These are phyloP conservation scores for Limnephilus marmoratus DNA, from an alignment of 2,888 invertebrate genomes.

Conservation along the genomic window DNA sequence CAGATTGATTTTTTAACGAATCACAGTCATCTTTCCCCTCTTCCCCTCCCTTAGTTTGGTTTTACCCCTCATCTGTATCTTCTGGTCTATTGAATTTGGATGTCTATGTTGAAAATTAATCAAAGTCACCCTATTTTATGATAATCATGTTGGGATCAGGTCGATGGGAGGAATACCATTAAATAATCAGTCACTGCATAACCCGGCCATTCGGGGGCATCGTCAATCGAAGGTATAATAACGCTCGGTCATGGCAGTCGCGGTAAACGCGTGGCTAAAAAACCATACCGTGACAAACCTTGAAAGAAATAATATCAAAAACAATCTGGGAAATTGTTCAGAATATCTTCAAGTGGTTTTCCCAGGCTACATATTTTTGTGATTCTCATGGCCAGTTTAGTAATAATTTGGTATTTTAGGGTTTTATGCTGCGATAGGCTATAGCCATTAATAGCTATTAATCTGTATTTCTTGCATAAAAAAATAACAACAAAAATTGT, in stretches of 20 bases:
- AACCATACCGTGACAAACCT: background rate
- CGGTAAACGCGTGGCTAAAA: background rate
- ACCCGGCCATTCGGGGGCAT: background rate
- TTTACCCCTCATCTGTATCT: no score
- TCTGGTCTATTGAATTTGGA: no score
- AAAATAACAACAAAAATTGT: no score
- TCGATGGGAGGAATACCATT: background rate
- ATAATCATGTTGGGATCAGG: background rate
- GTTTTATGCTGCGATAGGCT: no score
- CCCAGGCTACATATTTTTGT: background rate
- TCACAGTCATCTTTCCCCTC: no score
- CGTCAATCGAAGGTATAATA: background rate
- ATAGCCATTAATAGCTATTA: no score
- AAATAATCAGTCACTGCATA: background rate
- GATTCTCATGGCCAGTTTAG: background rate
- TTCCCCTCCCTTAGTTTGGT: no score
- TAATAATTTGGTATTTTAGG: background rate
- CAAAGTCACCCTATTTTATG: no score
- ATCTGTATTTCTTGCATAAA: background rate
- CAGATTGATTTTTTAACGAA: no score
- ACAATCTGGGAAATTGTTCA: background rate
- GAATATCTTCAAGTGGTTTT: background rate
- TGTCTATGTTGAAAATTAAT: no score
- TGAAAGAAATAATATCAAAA: background rate
- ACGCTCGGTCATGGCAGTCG: background rate